Base-by-base conservation (phyloP, 1,140 invertebrate genomes). In the Cepaea nemoralis region DNA sequence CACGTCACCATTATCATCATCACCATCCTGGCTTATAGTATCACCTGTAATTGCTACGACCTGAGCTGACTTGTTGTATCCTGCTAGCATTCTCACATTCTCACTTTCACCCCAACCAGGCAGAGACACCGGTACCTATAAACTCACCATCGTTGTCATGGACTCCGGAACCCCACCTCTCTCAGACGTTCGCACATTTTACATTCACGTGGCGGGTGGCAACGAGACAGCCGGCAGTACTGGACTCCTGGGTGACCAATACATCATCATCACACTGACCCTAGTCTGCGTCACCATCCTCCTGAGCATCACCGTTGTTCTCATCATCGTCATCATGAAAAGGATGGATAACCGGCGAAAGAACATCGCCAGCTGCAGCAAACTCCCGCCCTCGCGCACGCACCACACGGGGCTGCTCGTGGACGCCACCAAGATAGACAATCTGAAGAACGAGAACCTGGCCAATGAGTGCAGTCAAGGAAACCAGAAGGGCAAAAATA, bases 281-380 rank as follows among this genome's bases (percentile, higher is more conserved):
- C 82, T 89, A 16, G 81, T 87, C 27, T 89, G 88, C 83, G 82
- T 86, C 19, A 89, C 88, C 35, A 82, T 87, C 12, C 81, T 88
- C 24, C 71, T 88, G 33, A 86, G 86, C 16, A 85, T 85, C 40
- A 83, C 83, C 42, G 87, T 89, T 42, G 85, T 89, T 31, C 82
- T 89, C n/a, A 75, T 85, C 50, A 89, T 89, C 42, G 86, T 86
- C 40, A 80, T 88, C n/a, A 87, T 89, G 66, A 76, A 85, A 6
- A 77, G 87, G 19, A 78, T 84, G 70, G 86, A 87, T 77, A 74
- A 75, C 10, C 31, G 80, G 31, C 67, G 76, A 12, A 82, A 83
- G 59, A 33, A 16, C 24, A 3, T 22, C 48, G 16, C 22, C 8
- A 37, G 37, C 5, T 39, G 40, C 0, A 63, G 45, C 2, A 31